Conservation (phyloP, 1,140 invertebrate genomes). For the Rhagoletis zephyria region DNA sequence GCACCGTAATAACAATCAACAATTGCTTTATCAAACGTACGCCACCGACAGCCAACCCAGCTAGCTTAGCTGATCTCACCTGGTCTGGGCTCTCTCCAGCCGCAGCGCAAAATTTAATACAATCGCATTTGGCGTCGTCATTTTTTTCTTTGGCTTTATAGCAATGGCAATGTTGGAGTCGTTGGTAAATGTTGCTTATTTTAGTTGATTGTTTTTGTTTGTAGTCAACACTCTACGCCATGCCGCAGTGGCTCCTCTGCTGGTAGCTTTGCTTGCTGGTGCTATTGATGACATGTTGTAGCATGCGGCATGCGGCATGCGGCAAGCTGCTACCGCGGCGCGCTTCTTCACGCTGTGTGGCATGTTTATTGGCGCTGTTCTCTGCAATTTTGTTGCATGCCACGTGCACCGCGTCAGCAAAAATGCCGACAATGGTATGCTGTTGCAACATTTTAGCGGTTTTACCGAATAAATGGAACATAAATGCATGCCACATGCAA, state of each 20-base stretch:
- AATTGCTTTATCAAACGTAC: neutral
- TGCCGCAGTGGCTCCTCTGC: no score
- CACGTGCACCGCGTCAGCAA: neutral
- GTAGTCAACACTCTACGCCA: no score
- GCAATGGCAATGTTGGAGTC: neutral
- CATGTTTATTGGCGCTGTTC: constrained; percentile 11
- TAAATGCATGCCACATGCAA: neutral
- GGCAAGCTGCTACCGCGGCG: neutral
- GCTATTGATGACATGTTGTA: neutral
- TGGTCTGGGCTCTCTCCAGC: neutral
- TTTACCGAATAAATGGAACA: neutral
- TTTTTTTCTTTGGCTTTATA: neutral
- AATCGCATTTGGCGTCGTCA: neutral
- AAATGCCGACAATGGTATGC: neutral
- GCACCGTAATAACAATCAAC: neutral
- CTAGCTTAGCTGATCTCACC: no score
- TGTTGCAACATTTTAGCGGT: constrained; percentile 27
- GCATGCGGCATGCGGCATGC: constrained; percentile 1
- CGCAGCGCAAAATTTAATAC: neutral
- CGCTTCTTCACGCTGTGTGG: neutral
- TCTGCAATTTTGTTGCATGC: constrained; percentile 41
- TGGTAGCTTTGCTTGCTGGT: neutral
- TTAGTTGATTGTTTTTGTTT: neutral
- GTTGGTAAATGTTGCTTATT: neutral
- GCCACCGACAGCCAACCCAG: neutral